phyloP scores from a whole-genome alignment of 2,797 vertebrate species.

The Ibycter americanus region DNA sequence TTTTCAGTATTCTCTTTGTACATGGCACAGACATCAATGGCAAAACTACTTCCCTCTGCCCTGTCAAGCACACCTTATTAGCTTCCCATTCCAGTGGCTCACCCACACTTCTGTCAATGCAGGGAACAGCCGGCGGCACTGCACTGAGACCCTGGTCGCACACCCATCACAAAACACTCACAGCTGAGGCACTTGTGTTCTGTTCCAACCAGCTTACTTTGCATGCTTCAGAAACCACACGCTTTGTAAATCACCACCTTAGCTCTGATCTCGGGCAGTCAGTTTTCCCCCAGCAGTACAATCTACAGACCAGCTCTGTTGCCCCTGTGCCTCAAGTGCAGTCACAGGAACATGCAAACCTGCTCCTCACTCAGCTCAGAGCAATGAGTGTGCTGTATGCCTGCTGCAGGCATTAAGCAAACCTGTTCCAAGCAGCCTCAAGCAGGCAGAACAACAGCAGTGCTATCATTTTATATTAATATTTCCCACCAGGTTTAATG shows the following conservation, averaged over 20 bases:
- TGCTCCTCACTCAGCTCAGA: background rate
- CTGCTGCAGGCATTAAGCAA: background rate
- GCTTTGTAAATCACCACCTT: background rate
- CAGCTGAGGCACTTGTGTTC: background rate
- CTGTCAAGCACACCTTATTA: background rate
- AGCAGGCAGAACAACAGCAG: background rate
- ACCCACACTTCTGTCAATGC: background rate
- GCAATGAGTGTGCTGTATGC: background rate
- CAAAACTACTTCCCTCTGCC: background rate
- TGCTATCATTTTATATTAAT: background rate
- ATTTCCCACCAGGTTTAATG: background rate
- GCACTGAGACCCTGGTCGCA: too few relatives aligned
- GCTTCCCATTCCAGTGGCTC: background rate
- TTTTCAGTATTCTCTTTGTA: background rate
- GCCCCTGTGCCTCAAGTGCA: background rate
- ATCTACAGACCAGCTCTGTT: background rate
- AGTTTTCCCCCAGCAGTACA: background rate
- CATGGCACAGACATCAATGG: accelerated
- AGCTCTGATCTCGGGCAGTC: background rate
- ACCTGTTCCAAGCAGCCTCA: background rate
- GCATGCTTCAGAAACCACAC: background rate
- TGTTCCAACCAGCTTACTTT: background rate
- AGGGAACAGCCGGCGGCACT: background rate
- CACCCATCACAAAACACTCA: background rate
- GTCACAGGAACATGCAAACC: accelerated